phyloP scores from a whole-genome alignment of 2,113 vertebrate genomes.

The Lamprologus callipterus region DNA sequence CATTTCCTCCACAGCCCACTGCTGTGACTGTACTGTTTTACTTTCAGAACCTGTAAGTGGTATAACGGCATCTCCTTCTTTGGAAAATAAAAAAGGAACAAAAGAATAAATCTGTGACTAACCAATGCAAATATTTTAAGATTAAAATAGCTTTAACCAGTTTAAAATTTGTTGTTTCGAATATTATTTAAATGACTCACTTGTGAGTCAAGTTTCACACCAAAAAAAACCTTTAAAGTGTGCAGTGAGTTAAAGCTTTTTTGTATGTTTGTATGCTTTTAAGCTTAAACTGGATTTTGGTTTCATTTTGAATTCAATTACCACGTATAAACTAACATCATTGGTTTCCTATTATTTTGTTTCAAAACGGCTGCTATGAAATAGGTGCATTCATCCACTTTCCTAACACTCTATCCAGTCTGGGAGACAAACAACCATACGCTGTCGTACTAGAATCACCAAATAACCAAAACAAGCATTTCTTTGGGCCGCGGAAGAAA shows the following conservation, averaged over 20 bases:
- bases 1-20: conserved; percentile 8
- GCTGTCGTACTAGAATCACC: neutral
- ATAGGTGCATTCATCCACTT: neutral
- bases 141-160: neutral
- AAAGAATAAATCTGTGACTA: neutral
- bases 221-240: neutral
- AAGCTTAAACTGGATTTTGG: neutral
- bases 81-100: neutral
- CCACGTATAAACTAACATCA: neutral
- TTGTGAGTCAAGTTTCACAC: neutral
- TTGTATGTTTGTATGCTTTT: neutral
- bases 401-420: neutral
- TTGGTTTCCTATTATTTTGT: neutral
- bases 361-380: neutral
- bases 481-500: neutral
- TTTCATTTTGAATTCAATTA: neutral
- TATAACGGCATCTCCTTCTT: neutral
- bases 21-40: neutral
- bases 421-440: neutral
- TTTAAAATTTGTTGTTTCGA: neutral
- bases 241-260: neutral
- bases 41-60: neutral
- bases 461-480: neutral
- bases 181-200: neutral
- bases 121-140: neutral